phyloP scores from a whole-genome alignment of 2,797 vertebrate genomes.

The Craterocephalus amniculus region DNA sequence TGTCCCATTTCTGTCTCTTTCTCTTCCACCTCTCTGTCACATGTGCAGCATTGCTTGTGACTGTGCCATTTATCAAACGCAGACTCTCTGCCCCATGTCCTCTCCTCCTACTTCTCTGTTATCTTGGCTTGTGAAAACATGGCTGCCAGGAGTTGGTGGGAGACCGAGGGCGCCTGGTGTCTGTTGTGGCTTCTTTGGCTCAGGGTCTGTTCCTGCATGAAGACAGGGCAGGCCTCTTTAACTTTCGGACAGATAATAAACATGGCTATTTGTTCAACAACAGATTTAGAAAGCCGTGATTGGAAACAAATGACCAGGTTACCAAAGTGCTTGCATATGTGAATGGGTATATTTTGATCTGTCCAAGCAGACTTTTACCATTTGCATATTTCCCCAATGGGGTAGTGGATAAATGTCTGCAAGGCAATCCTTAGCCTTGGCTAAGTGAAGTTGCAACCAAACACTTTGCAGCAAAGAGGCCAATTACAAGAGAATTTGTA shows the following conservation, averaged over 20 bases:
- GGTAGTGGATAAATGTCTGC: neutral
- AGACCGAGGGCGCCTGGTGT: constrained; percentile 54
- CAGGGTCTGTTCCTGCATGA: constrained; percentile 54
- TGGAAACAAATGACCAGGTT: constrained; percentile 47
- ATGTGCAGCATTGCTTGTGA: constrained; percentile 4
- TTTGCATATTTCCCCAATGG: constrained; percentile 8
- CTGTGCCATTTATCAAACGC: constrained; percentile 60
- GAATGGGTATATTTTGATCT: constrained; percentile 20
- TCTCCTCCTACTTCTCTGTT: constrained; percentile 58
- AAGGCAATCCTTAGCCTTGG: neutral
- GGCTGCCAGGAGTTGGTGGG: constrained; percentile 65
- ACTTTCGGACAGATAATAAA: constrained; percentile 67
- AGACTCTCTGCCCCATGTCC: constrained; percentile 15
- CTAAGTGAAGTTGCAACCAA: neutral
- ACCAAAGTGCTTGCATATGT: constrained; percentile 23
- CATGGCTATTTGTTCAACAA: constrained; percentile 61
- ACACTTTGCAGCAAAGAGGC: neutral
- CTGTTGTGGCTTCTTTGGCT: constrained; percentile 65
- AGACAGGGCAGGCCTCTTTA: constrained; percentile 51
- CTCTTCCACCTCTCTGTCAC: constrained; percentile 15
- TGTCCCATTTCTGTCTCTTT: constrained; percentile 31
- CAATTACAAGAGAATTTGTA: neutral
- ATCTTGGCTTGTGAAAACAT: constrained; percentile 73
- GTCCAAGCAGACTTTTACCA: neutral
- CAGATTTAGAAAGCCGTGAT: constrained; percentile 50